Evolutionary conservation across 2,797 vertebrate species (phyloP).

Genomic region (Catharus ustulatus): DNA sequence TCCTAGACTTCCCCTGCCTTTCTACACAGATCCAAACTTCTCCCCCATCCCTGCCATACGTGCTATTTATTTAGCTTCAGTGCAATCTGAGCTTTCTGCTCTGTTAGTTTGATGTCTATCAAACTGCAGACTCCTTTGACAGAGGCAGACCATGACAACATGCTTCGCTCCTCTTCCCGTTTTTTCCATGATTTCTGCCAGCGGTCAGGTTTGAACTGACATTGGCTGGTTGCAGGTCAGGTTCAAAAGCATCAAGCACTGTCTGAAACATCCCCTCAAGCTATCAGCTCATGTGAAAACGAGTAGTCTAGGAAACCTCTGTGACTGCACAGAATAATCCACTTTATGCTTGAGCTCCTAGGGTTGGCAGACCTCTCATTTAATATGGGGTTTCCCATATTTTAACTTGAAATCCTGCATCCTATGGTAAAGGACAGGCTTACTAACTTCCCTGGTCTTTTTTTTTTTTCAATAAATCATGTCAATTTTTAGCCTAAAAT

Average conservation of each 20-base stretch:
- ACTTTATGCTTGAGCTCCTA: not conserved
- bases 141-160: conserved; percentile 3
- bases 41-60: rapidly evolving
- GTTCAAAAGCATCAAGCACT: conserved; percentile 45
- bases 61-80: not conserved
- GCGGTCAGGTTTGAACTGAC: not conserved
- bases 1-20: not conserved
- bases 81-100: conserved; percentile 23
- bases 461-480: not conserved
- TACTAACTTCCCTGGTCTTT: not conserved
- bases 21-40: not conserved
- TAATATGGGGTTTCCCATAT: not conserved
- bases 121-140: conserved; percentile 11
- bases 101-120: conserved; percentile 19
- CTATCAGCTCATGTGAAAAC: conserved; percentile 26
- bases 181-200: not conserved
- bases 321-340: not conserved
- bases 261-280: conserved; percentile 32
- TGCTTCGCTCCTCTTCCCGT: not conserved
- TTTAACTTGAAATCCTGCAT: not conserved
- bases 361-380: not conserved
- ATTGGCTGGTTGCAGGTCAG: conserved; percentile 39
- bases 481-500: not conserved
- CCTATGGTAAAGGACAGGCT: not conserved
- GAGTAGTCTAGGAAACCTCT: conserved; percentile 41